Percentiles rank a stretch among this genome's conserved stretches.
Conservation (phyloP, 1,140 invertebrate species). For the Campodea augens region DNA sequence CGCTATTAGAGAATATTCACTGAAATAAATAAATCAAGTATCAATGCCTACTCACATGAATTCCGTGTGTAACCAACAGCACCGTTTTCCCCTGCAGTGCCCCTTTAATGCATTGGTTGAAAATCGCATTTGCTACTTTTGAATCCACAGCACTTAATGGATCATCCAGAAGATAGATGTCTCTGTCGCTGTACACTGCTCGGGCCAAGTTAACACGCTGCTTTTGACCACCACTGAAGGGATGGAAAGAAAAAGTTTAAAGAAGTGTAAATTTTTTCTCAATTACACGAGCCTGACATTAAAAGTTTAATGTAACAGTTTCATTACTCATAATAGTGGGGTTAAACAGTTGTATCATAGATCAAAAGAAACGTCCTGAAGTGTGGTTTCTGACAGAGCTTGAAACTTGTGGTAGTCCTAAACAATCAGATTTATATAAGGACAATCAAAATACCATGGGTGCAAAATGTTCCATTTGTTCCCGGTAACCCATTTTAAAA, state of each 20-base stretch:
- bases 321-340: too few species aligned
- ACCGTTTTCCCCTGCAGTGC: slow-evolving; percentile 27
- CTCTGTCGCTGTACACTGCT: slow-evolving; percentile 32
- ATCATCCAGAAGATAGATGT: slow-evolving; percentile 35
- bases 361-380: too few species aligned
- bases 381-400: too few species aligned
- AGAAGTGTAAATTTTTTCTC: not conserved
- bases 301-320: too few species aligned
- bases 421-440: too few species aligned
- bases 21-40: too few species aligned
- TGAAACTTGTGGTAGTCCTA: too few species aligned
- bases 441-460: too few species aligned
- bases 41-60: slow-evolving; percentile 21
- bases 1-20: too few species aligned
- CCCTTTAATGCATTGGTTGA: slow-evolving; percentile 23
- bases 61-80: slow-evolving; percentile 31
- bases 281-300: too few species aligned
- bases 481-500: too few species aligned
- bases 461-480: too few species aligned
- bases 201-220: slow-evolving; percentile 34
- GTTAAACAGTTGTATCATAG: not conserved
- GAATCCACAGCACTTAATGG: slow-evolving; percentile 34
- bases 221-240: slow-evolving; percentile 32
- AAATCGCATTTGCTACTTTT: slow-evolving; percentile 28
- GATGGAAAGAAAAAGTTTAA: slow-evolving; percentile 3